Evolutionary conservation across 2,888 invertebrate species (phyloP).

Genomic region (Eucera pruinosa): DNA sequence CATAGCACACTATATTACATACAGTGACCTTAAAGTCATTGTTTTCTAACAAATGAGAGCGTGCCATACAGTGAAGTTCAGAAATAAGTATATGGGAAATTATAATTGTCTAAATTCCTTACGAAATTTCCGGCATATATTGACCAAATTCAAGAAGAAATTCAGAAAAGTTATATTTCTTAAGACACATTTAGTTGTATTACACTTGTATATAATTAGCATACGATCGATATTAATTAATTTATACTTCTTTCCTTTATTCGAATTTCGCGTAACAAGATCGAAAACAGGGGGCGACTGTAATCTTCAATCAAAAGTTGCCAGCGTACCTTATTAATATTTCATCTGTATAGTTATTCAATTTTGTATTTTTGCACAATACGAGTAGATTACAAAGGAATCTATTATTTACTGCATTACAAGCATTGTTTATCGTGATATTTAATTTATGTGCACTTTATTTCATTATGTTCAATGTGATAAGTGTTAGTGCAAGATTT

Average conservation of each 20-base stretch:
- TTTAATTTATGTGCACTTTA: constrained; percentile 21
- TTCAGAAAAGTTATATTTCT: constrained; percentile 39
- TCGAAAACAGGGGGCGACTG: constrained; percentile 47
- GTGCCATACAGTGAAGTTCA: constrained; percentile 48
- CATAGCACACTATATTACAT: constrained; percentile 38
- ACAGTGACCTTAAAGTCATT: constrained; percentile 30
- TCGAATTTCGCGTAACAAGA: constrained; percentile 15
- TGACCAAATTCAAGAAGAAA: constrained; percentile 54
- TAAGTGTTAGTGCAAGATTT: constrained; percentile 14
- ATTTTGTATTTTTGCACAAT: constrained; percentile 38
- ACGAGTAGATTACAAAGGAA: constrained; percentile 1
- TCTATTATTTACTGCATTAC: constrained; percentile 18
- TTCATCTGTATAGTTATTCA: constrained; percentile 19
- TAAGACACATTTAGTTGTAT: constrained; percentile 23
- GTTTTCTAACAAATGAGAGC: constrained; percentile 53
- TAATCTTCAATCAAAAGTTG: constrained; percentile 37
- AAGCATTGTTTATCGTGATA: constrained; percentile 16
- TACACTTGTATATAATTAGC: constrained; percentile 27
- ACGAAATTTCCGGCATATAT: constrained; percentile 56
- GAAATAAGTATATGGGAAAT: constrained; percentile 55
- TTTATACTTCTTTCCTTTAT: constrained; percentile 14
- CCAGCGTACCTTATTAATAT: constrained; percentile 24
- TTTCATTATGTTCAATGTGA: constrained; percentile 3
- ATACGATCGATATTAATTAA: constrained; percentile 10
- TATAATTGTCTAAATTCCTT: constrained; percentile 58